Conservation (phyloP, 1,140 invertebrate species). For the Choristoneura fumiferana region DNA sequence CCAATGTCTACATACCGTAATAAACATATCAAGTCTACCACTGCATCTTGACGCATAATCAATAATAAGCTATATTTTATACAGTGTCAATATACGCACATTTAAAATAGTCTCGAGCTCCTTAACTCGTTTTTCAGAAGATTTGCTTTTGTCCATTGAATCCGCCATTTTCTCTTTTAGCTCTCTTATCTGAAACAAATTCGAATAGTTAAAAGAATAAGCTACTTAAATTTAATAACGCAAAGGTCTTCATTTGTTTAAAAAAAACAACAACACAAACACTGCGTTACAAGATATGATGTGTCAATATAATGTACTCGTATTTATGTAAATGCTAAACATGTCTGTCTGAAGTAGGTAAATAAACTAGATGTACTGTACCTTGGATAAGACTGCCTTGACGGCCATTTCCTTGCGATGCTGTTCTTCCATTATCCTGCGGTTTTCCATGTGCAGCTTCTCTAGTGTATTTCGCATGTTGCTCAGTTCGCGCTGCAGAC, state of each 20-base stretch:
- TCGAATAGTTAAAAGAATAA: constrained; percentile 22
- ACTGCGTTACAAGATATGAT: too few relatives aligned
- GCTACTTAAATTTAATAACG: too few relatives aligned
- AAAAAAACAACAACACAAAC: too few relatives aligned
- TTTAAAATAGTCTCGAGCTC: constrained; percentile 71
- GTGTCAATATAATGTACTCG: too few relatives aligned
- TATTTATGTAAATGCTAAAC: too few relatives aligned
- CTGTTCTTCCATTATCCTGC: constrained; percentile 56
- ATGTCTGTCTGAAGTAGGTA: too few relatives aligned
- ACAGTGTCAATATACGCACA: constrained; percentile 47
- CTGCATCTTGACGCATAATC: too few relatives aligned
- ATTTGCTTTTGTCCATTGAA: constrained; percentile 65
- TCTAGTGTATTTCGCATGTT: constrained; percentile 51
- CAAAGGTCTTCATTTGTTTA: too few relatives aligned
- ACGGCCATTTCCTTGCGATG: constrained; percentile 49
- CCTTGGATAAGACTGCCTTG: constrained; percentile 42
- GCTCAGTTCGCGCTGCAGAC: constrained; percentile 59
- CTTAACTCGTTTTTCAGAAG: constrained; percentile 66
- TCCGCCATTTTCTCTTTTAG: constrained; percentile 64
- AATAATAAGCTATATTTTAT: neutral
- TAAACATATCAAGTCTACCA: too few relatives aligned
- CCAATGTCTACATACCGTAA: too few relatives aligned
- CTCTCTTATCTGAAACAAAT: constrained; percentile 52
- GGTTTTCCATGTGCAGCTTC: constrained; percentile 59
- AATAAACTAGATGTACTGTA: constrained; percentile 22